phyloP scores from a whole-genome alignment of 2,797 vertebrate species.

The Octomys mimax region DNA sequence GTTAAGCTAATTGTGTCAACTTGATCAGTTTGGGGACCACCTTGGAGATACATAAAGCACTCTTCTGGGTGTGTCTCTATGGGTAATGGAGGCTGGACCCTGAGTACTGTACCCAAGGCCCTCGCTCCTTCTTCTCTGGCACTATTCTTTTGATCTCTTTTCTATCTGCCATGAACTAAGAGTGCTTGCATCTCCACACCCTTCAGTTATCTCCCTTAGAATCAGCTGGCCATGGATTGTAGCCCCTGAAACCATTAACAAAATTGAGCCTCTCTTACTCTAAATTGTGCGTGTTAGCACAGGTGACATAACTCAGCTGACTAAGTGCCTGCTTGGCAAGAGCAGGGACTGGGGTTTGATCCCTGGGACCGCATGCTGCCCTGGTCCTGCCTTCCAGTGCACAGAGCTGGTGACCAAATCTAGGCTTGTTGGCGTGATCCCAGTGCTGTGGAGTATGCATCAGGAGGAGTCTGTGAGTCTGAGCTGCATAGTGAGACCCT shows the following conservation, averaged over 20 bases:
- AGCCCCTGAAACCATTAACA: background rate
- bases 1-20: background rate
- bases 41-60: background rate
- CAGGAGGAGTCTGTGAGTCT: no score
- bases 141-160: background rate
- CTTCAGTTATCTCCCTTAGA: background rate
- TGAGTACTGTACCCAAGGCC: background rate
- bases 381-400: no score
- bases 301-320: no score
- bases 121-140: background rate
- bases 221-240: background rate
- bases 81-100: background rate
- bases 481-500: no score
- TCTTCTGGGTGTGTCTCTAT: background rate
- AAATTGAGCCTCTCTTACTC: background rate
- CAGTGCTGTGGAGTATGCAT: no score
- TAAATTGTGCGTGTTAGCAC: background rate
- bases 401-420: no score
- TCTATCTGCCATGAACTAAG: background rate
- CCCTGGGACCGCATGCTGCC: no score
- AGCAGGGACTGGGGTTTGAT: no score
- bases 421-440: no score
- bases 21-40: background rate
- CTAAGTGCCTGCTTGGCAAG: no score
- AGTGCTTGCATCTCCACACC: background rate